These are phyloP conservation scores for Pygmarrhopalites habei DNA, from an alignment of 1,140 invertebrate genomes.

Conservation along the genomic window DNA sequence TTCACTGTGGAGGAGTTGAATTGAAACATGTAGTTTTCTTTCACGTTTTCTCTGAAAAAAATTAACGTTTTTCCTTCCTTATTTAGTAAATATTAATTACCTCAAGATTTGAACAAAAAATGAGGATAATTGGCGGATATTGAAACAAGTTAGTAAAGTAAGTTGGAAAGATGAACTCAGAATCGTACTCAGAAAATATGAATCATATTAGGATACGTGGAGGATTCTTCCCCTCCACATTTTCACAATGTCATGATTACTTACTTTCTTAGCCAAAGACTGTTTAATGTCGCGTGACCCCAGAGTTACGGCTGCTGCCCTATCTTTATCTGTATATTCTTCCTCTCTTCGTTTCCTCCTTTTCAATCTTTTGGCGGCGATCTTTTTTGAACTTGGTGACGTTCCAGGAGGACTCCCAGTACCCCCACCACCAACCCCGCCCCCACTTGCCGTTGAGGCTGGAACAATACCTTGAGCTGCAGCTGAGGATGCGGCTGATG, in stretches of 20 bases:
- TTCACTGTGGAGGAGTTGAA: constrained; percentile 59
- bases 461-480: not conserved
- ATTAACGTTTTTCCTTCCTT: no score
- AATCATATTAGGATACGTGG: no score
- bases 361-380: constrained; percentile 3
- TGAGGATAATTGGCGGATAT: no score
- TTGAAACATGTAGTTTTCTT: constrained; percentile 52
- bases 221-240: no score
- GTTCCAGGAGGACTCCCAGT: not conserved
- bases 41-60: constrained; percentile 71
- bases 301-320: constrained; percentile 78
- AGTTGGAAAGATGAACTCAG: no score
- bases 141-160: no score
- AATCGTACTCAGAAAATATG: no score
- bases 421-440: not conserved
- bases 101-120: no score
- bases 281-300: constrained; percentile 75
- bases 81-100: no score
- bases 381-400: not conserved
- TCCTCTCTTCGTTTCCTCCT: constrained; percentile 52
- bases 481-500: not conserved
- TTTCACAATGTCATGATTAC: no score
- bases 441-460: not conserved
- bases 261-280: constrained; percentile 65
- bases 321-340: constrained; percentile 79